Evolutionary conservation across 2,797 vertebrate genomes (phyloP).

Genomic region (Momotus momota): DNA sequence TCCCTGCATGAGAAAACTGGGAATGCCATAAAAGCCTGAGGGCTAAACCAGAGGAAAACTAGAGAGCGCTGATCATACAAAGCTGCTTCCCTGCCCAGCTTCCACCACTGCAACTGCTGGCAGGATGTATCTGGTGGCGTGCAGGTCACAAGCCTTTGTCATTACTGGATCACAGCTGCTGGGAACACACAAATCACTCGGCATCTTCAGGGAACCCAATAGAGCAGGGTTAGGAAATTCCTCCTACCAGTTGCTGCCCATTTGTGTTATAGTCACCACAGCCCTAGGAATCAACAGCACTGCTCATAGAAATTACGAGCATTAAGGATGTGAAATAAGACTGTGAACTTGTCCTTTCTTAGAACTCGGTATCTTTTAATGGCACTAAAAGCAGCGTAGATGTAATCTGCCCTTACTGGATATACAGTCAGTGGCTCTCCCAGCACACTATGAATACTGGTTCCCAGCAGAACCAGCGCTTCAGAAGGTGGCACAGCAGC

Average conservation of each 20-base stretch:
- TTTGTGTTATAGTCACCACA: constrained; percentile 48
- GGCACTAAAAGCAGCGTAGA: not conserved
- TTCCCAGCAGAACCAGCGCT: not conserved
- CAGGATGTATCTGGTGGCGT: not conserved
- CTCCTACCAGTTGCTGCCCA: not conserved
- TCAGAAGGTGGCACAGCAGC: not conserved
- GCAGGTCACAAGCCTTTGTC: not conserved
- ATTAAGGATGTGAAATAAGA: not conserved
- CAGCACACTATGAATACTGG: not conserved
- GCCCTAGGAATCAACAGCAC: constrained; percentile 23
- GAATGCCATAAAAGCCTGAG: not conserved
- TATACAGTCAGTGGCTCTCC: not conserved
- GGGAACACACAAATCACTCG: not conserved
- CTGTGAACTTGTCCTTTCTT: constrained; percentile 25
- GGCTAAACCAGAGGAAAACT: not conserved
- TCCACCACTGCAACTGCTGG: not conserved
- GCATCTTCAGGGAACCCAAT: not conserved
- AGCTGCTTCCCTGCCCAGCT: not conserved
- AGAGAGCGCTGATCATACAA: not conserved
- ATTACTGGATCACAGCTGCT: not conserved
- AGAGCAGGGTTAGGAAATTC: not conserved
- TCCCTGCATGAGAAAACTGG: not conserved
- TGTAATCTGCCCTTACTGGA: not conserved
- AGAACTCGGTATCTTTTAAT: constrained; percentile 3
- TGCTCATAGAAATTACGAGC: constrained; percentile 29